Conservation (phyloP, 2,113 vertebrate genomes). For the Romanogobio albipinnatus region DNA sequence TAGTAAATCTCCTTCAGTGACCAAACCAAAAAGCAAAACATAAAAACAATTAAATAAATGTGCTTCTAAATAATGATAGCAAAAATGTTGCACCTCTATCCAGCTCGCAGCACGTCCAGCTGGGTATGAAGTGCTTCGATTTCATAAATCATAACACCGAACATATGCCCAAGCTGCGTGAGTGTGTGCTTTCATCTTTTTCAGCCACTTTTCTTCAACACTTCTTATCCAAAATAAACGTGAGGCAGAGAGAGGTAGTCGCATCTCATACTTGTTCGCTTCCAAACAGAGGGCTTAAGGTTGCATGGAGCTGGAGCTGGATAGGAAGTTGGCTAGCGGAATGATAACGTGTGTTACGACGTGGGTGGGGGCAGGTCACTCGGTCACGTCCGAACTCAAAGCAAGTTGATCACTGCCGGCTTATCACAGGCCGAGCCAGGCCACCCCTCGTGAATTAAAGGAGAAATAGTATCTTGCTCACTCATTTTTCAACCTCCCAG, state of each 20-base stretch:
- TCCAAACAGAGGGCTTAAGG: slow-evolving; percentile 54
- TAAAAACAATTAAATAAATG: not conserved
- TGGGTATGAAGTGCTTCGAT: slow-evolving; percentile 47
- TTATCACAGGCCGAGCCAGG: slow-evolving; percentile 76
- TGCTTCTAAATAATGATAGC: not conserved
- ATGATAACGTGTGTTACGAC: slow-evolving; percentile 44
- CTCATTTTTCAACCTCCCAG: slow-evolving; percentile 78
- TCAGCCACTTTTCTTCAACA: slow-evolving; percentile 46
- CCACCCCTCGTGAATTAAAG: slow-evolving; percentile 81
- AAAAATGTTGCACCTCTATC: slow-evolving; percentile 15
- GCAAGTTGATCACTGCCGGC: slow-evolving; percentile 79
- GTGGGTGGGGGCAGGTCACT: slow-evolving; percentile 49
- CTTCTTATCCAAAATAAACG: slow-evolving; percentile 58
- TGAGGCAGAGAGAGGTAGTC: slow-evolving; percentile 60
- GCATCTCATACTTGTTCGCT: slow-evolving; percentile 37
- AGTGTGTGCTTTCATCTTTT: slow-evolving; percentile 47
- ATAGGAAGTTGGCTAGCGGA: slow-evolving; percentile 33
- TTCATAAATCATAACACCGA: slow-evolving; percentile 69
- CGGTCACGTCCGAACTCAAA: slow-evolving; percentile 68
- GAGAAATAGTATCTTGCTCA: slow-evolving; percentile 76
- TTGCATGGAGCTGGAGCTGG: slow-evolving; percentile 49
- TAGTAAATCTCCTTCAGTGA: not conserved
- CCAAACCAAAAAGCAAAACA: not conserved
- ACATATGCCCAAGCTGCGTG: slow-evolving; percentile 54
- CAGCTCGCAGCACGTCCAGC: slow-evolving; percentile 23